A percentile compares a stretch with the other conserved stretches of the same genome.
phyloP scores from a whole-genome alignment of 2,113 vertebrate species.

The Vombatus ursinus region DNA sequence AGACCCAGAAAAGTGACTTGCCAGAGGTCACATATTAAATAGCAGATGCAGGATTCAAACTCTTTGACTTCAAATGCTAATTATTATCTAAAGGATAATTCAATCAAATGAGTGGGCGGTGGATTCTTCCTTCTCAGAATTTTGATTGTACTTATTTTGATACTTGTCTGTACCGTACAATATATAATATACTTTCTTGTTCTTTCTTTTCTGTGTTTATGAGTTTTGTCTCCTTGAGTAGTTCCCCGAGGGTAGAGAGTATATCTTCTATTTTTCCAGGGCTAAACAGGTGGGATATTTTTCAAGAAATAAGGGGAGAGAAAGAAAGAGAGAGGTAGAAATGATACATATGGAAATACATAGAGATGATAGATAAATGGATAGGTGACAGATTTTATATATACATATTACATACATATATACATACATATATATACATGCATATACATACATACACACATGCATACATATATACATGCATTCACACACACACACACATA shows the following conservation, averaged over 20 bases:
- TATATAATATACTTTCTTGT: neutral
- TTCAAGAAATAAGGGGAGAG: neutral
- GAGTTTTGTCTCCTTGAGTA: neutral
- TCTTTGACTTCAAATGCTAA: neutral
- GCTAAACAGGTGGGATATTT: neutral
- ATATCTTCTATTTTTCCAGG: neutral
- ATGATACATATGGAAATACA: too few relatives aligned
- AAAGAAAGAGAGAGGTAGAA: neutral
- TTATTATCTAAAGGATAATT: neutral
- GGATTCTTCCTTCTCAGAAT: neutral
- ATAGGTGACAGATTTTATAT: too few relatives aligned
- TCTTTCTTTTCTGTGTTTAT: neutral
- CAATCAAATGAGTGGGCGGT: neutral
- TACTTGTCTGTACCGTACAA: neutral
- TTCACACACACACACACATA: too few relatives aligned
- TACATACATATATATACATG: too few relatives aligned
- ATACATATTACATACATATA: too few relatives aligned
- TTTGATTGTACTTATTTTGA: neutral
- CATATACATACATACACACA: too few relatives aligned
- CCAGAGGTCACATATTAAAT: too few relatives aligned
- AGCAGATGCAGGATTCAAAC: too few relatives aligned
- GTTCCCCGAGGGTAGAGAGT: neutral
- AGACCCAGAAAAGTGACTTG: neutral
- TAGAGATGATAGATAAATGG: too few relatives aligned
- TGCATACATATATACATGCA: too few relatives aligned